Conservation (phyloP, 1,140 invertebrate species). For the Acromyrmex heyeri region DNA sequence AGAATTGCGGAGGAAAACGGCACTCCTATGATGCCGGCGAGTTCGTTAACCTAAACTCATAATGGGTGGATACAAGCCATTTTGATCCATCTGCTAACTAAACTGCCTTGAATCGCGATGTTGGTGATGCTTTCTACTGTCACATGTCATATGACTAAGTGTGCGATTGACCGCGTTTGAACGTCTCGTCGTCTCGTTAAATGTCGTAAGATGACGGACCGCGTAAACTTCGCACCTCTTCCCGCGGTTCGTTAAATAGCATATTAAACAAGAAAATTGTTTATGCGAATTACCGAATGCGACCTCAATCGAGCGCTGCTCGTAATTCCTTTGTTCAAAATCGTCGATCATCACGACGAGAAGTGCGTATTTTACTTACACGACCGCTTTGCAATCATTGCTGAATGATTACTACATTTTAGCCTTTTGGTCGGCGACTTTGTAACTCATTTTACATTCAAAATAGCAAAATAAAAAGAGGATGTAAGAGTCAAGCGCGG, state of each 20-base stretch:
- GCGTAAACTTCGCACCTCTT: neutral
- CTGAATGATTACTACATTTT: no score
- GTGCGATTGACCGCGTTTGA: slow-evolving; percentile 55
- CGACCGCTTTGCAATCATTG: no score
- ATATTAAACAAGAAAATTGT: slow-evolving; percentile 57
- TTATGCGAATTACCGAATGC: slow-evolving; percentile 51
- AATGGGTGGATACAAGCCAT: slow-evolving; percentile 20
- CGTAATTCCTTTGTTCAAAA: slow-evolving; percentile 32
- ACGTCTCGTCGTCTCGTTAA: slow-evolving; percentile 54
- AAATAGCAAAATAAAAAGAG: no score
- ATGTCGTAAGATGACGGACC: slow-evolving; percentile 35
- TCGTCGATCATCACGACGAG: slow-evolving; percentile 20
- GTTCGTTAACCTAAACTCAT: neutral
- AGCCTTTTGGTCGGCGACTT: neutral
- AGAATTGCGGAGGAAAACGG: neutral
- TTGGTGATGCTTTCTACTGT: slow-evolving; percentile 56
- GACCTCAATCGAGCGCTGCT: slow-evolving; percentile 38
- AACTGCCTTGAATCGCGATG: neutral
- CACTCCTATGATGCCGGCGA: neutral
- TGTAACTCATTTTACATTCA: neutral
- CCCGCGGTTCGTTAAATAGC: slow-evolving; percentile 6
- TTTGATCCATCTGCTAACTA: slow-evolving; percentile 15
- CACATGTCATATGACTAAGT: slow-evolving; percentile 58
- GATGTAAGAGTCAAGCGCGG: no score
- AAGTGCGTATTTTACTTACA: neutral